Percentiles rank a stretch among this genome's conserved stretches.
Conservation (phyloP, 2,797 vertebrate species). For the Lutra lutra region DNA sequence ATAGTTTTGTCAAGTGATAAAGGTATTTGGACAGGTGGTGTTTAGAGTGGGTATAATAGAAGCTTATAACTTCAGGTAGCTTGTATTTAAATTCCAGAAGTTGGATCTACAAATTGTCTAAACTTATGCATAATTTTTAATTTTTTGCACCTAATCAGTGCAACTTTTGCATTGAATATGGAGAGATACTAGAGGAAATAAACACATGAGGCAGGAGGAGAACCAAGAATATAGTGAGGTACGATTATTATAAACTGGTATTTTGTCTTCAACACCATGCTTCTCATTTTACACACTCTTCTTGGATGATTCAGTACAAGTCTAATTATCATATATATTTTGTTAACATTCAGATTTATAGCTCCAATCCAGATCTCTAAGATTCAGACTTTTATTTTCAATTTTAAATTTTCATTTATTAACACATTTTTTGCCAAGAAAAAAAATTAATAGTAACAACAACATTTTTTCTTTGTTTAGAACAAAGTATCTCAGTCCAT, state of each 20-base stretch:
- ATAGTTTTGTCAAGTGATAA: background rate
- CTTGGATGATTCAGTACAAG: background rate
- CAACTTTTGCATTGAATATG: background rate
- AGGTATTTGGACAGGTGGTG: background rate
- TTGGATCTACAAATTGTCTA: background rate
- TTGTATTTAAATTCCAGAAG: background rate
- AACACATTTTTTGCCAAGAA: background rate
- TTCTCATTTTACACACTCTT: background rate
- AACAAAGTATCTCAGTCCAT: background rate
- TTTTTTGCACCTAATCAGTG: background rate
- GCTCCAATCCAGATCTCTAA: background rate
- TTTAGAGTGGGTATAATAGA: background rate
- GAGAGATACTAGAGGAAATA: background rate
- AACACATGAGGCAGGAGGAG: background rate
- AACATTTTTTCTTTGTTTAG: background rate
- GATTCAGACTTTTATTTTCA: background rate
- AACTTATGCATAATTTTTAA: background rate
- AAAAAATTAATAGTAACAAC: background rate
- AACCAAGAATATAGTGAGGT: background rate
- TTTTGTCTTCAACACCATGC: background rate
- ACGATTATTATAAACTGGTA: background rate
- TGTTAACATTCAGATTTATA: background rate
- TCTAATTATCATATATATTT: background rate
- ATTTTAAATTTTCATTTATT: background rate
- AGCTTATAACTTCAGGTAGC: background rate